phyloP scores from a whole-genome alignment of 1,140 invertebrate genomes.

The Archegozetes longisetosus region DNA sequence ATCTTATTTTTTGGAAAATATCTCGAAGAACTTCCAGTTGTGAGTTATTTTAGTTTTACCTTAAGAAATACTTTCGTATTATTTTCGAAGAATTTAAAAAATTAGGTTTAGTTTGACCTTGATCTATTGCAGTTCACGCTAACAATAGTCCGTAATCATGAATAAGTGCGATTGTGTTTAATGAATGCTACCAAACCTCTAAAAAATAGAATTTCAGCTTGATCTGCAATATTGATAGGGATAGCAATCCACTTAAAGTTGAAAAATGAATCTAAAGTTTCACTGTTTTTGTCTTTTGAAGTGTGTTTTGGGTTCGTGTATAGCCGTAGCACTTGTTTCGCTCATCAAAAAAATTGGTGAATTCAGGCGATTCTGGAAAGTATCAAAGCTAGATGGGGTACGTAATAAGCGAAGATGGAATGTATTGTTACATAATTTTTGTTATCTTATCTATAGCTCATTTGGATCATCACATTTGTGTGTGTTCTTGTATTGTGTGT shows the following conservation, averaged over 20 bases:
- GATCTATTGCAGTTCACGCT: too few species aligned
- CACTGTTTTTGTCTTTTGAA: constrained; percentile 29
- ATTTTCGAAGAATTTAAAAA: neutral
- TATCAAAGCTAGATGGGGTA: constrained; percentile 59
- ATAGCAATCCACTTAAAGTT: too few species aligned
- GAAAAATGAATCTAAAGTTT: too few species aligned
- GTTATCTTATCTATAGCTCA: constrained; percentile 24
- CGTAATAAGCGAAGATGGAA: neutral
- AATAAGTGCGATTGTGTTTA: too few species aligned
- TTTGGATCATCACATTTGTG: constrained; percentile 68
- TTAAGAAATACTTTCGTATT: neutral
- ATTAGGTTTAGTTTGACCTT: too few species aligned
- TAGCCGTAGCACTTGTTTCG: constrained; percentile 73
- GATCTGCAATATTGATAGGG: too few species aligned
- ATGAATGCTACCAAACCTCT: too few species aligned
- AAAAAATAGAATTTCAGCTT: too few species aligned
- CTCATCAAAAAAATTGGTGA: constrained; percentile 69
- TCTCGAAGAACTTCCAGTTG: constrained; percentile 59
- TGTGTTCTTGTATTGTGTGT: constrained; percentile 66
- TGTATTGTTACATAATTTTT: neutral
- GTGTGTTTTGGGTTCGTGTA: constrained; percentile 70
- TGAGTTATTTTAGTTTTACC: constrained; percentile 28
- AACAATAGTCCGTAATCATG: too few species aligned
- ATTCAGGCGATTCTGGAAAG: constrained; percentile 49
- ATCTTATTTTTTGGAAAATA: constrained; percentile 67